Conservation (phyloP, 2,797 vertebrate genomes). For the Fistularia tabacaria region DNA sequence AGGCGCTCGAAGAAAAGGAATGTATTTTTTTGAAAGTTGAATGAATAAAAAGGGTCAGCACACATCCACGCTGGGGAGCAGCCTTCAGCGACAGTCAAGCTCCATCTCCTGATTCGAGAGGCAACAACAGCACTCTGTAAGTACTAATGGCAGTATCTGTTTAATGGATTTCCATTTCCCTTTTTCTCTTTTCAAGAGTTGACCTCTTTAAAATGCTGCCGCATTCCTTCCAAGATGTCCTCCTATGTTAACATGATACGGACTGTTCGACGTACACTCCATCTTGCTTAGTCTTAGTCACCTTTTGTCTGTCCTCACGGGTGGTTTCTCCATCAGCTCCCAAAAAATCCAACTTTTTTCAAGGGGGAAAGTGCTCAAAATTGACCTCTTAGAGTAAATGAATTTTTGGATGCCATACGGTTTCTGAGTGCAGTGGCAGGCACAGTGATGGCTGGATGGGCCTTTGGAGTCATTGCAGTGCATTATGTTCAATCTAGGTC, state of each 20-base stretch:
- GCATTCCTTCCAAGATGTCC: neutral
- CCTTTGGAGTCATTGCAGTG: slow-evolving; percentile 32
- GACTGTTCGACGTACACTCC: too few species aligned
- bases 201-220: slow-evolving; percentile 14
- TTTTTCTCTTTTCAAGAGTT: slow-evolving; percentile 18
- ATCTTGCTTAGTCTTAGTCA: too few species aligned
- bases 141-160: slow-evolving; percentile 27
- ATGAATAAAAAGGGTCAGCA: slow-evolving; percentile 11
- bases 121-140: slow-evolving; percentile 15
- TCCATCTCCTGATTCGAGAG: slow-evolving; percentile 14
- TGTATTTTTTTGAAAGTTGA: slow-evolving; percentile 1
- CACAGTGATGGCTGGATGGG: slow-evolving; percentile 4
- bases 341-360: too few species aligned
- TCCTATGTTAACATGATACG: slow-evolving; percentile 3
- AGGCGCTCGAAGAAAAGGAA: neutral
- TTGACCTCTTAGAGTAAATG: slow-evolving; percentile 54
- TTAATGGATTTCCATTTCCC: slow-evolving; percentile 33
- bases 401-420: slow-evolving; percentile 40
- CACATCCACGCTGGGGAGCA: slow-evolving; percentile 2
- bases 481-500: slow-evolving; percentile 39
- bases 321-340: too few species aligned
- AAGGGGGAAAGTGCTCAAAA: slow-evolving; percentile 25
- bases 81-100: slow-evolving; percentile 10
- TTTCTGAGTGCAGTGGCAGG: slow-evolving; percentile 20
- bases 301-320: too few species aligned